phyloP scores from a whole-genome alignment of 2,797 vertebrate species.

The Neosilurus hyrtlii region DNA sequence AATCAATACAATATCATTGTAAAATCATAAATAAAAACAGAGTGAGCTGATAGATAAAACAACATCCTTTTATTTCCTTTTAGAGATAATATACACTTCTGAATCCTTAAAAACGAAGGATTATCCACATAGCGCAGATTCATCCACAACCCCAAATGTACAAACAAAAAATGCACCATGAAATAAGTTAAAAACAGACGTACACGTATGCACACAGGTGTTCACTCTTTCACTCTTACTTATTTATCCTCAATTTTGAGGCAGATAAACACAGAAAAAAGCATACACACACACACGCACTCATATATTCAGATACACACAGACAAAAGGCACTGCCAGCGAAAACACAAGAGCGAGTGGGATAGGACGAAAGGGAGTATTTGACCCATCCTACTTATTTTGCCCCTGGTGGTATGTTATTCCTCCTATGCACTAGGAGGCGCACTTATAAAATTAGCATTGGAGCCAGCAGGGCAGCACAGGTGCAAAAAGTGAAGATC shows the following conservation, averaged over 20 bases:
- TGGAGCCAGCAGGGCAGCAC: constrained; percentile 17
- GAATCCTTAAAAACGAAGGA: constrained; percentile 61
- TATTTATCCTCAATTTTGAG: constrained; percentile 11
- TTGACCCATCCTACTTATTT: background rate
- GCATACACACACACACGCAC: constrained; percentile 50
- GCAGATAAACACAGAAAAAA: constrained; percentile 10
- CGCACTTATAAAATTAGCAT: constrained; percentile 6
- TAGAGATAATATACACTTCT: constrained; percentile 69
- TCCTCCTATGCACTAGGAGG: constrained; percentile 28
- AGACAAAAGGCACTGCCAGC: constrained; percentile 79
- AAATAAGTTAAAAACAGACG: constrained; percentile 72
- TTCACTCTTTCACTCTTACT: constrained; percentile 4
- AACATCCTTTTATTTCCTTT: constrained; percentile 71
- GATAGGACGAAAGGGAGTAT: background rate
- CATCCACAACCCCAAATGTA: constrained; percentile 63
- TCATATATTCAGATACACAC: constrained; percentile 59
- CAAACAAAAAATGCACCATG: constrained; percentile 57
- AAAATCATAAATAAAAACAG: constrained; percentile 13
- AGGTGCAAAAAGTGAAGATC: constrained; percentile 18
- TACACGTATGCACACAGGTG: constrained; percentile 30
- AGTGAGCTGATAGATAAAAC: constrained; percentile 56
- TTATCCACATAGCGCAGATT: constrained; percentile 63
- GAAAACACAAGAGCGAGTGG: constrained; percentile 53
- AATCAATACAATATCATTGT: background rate
- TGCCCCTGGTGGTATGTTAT: constrained; percentile 14